Base-by-base conservation (phyloP, 1,140 invertebrate genomes). In the Drosophila ohnishii region DNA sequence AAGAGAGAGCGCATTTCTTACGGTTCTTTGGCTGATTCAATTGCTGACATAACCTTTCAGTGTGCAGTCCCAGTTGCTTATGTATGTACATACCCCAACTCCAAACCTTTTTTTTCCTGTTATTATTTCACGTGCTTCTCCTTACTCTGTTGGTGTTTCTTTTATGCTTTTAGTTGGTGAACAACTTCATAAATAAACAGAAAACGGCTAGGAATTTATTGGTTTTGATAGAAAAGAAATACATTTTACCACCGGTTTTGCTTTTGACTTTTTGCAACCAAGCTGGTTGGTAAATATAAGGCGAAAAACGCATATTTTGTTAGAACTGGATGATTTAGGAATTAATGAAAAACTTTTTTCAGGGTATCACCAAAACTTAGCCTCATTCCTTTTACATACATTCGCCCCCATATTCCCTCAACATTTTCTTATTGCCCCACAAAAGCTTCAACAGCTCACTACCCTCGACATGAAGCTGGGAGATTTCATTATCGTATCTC, bases 21-120 rank as follows among this genome's bases (percentile, higher is more conserved):
- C 32, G 37, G 51, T 37, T 42, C 44, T 42, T 28, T 44, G 34
- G 61, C 55, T 66, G 22, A 75, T 55, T 75, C 73, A 75, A 76
- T 67, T 75, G 72, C 72, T 56, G 72, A 39, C 62, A 75, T 75
- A 67, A 75, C 62, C 73, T 63, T 57, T 73, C 30, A 53, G 45
- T 39, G 48, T 53, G 70, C 56, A 70, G 19, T 73, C 56, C 35
- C 45, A 72, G 55, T 59, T 47, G 64, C 35, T 48, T 50, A 14
- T 44, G 28, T 28, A 25, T 35, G 19, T 28, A 14, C 2, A 47
- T 35, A 25, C 30, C n/a, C 19, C 11, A 37, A 22, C 32, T 9
- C 28, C 5, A 5, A 19, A 32, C 9, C 28, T 7, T 45, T 25
- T 30, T 22, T 35, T 47, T 4, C 48, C 32, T 45, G 34, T 39